Base-by-base conservation (phyloP, 2,888 invertebrate genomes). In the Harpalus rufipes region DNA sequence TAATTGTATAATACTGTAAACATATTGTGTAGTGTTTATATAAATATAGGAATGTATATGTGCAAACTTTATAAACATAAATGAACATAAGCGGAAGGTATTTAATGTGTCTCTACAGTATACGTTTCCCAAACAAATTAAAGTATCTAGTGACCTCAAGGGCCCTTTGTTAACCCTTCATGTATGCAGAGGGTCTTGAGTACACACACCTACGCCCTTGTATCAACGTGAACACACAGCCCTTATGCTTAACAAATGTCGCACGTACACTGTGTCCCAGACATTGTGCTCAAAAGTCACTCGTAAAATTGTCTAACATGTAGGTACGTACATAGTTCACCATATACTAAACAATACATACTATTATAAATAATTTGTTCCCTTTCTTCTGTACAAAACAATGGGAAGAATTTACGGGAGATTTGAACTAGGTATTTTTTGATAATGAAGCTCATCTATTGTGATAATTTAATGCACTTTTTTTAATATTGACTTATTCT, bases 71-170 rank as follows among this genome's bases (percentile, higher is more conserved):
- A 44, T 18, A 41, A 74, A 74, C 72, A 14, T 18, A 44, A 44
- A 74, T 74, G 14, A 74, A 74, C 72, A 74, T 44, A 74, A 74
- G 41, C 72, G 41, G 18, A 10, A 16, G 44, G 41, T 74, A 44
- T 44, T 74, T 44, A 74, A 74, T 74, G 72, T 74, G 72, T 44
- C 72, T 74, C 72, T 74, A 18, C 14, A 74, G 72, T 74, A 74
- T 74, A 74, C 72, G 12, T 74, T 74, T 74, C 72, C 41, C 72
- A 74, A 74, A 74, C 72, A 74, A 74, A 74, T 74, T 74, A 74
- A 74, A 74, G 72, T 74, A 74, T 74, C 72, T 74, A 74, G 72
- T 74, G 72, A 74, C 72, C 72, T 74, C 72, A 74, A 74, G 72
- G 72, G 72, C 72, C 72, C 72, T 74, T 74, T 74, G 72, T 74